Evolutionary conservation across 2,113 vertebrate species (phyloP).

Genomic region (Condylura cristata): DNA sequence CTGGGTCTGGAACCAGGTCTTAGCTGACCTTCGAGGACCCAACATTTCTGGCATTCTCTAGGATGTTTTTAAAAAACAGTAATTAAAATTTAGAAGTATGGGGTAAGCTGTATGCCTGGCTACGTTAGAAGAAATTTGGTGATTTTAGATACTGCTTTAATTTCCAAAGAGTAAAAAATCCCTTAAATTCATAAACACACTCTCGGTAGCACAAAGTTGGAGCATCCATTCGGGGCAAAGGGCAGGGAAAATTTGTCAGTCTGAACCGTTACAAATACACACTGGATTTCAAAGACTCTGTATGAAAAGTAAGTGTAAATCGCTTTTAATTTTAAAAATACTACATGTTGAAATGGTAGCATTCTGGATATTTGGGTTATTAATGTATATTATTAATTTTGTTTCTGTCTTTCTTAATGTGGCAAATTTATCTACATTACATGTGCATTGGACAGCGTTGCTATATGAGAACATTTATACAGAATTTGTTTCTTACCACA

Average conservation of each 20-base stretch:
- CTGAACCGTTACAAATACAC: not conserved
- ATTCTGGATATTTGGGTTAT: not conserved
- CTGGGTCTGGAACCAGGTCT: not conserved
- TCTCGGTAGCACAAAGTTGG: not conserved
- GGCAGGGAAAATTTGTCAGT: too few species aligned
- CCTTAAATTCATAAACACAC: not conserved
- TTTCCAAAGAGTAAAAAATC: not conserved
- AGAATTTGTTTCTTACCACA: not conserved
- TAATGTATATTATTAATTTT: not conserved
- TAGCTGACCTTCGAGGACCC: not conserved
- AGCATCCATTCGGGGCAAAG: too few species aligned
- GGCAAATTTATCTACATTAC: rapidly evolving
- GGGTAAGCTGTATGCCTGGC: not conserved
- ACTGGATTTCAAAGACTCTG: not conserved
- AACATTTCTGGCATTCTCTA: not conserved
- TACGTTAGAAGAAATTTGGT: not conserved
- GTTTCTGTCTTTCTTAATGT: not conserved
- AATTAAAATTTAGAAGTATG: not conserved
- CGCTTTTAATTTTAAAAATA: not conserved
- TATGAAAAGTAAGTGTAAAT: not conserved
- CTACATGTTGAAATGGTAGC: not conserved
- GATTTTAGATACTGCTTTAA: not conserved
- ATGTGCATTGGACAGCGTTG: not conserved
- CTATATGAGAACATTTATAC: too few species aligned
- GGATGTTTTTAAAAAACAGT: not conserved